Percentiles rank a stretch among this genome's conserved stretches.
Evolutionary conservation across 2,797 vertebrate genomes (phyloP).

Genomic region (Neopelma chrysocephalum): DNA sequence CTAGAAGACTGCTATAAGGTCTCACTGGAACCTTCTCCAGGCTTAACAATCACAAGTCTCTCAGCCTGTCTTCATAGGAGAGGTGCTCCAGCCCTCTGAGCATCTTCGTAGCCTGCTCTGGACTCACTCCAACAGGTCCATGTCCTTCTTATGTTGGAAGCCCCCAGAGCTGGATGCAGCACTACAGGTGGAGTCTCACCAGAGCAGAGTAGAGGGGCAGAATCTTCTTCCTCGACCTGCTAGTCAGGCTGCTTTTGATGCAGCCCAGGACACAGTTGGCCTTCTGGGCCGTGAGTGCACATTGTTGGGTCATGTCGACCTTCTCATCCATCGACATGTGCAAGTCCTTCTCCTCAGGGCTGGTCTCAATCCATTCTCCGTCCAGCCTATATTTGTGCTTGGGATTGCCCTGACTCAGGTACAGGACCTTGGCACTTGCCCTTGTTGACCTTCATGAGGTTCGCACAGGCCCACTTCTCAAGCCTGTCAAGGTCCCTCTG

Average conservation of each 20-base stretch:
- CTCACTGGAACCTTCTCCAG: neutral
- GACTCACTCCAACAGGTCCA: neutral
- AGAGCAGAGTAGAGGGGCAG: neutral
- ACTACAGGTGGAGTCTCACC: neutral
- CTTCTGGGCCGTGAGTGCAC: neutral
- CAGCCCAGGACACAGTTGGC: neutral
- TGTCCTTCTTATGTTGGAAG: neutral
- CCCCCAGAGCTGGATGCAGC: neutral
- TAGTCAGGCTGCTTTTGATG: neutral
- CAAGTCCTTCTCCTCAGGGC: neutral
- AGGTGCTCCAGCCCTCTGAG: neutral
- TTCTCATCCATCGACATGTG: neutral
- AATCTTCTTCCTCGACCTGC: neutral
- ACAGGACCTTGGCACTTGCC: neutral
- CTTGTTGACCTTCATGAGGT: neutral
- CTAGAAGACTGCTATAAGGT: neutral
- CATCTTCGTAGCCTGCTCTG: neutral
- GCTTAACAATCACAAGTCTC: neutral
- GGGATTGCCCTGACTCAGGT: neutral
- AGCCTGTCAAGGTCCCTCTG: neutral
- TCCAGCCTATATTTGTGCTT: neutral
- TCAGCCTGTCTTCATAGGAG: neutral
- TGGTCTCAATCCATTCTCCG: neutral
- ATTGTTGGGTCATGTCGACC: neutral
- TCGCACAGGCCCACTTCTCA: neutral